phyloP scores from a whole-genome alignment of 2,888 invertebrate genomes.

The Cybosia mesomella region DNA sequence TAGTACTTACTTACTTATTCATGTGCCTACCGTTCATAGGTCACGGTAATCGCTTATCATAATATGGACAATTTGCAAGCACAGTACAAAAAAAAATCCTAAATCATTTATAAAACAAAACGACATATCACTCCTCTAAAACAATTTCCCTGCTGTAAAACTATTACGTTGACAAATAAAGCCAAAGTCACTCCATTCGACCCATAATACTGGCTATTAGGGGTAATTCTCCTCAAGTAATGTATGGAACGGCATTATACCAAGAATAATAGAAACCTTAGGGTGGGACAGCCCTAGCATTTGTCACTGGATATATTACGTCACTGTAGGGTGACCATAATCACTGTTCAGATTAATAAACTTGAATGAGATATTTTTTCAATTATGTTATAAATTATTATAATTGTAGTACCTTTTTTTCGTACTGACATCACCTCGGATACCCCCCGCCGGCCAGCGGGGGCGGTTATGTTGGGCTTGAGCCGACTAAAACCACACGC shows the following conservation, averaged over 20 bases:
- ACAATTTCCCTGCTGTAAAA: slow-evolving; percentile 34
- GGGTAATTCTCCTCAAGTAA: slow-evolving; percentile 68
- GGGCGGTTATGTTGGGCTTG: too few relatives aligned
- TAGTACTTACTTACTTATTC: too few relatives aligned
- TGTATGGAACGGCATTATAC: slow-evolving; percentile 72
- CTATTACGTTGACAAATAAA: slow-evolving; percentile 44
- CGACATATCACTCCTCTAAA: slow-evolving; percentile 23
- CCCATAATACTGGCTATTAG: slow-evolving; percentile 64
- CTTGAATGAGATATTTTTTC: neutral
- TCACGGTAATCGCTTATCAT: too few relatives aligned
- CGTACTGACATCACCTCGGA: too few relatives aligned
- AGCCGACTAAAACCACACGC: too few relatives aligned
- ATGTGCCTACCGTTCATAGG: too few relatives aligned
- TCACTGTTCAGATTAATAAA: neutral
- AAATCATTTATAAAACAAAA: slow-evolving; percentile 10
- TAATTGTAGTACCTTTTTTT: too few relatives aligned
- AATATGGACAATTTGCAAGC: too few relatives aligned
- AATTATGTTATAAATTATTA: too few relatives aligned
- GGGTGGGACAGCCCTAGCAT: slow-evolving; percentile 61
- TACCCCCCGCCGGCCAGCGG: too few relatives aligned
- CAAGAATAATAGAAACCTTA: slow-evolving; percentile 73
- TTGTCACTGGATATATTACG: slow-evolving; percentile 72
- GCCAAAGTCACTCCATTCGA: slow-evolving; percentile 42
- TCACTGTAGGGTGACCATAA: slow-evolving; percentile 60
- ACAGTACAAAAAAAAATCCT: neutral